Base-by-base conservation (phyloP, 2,888 invertebrate genomes). In the Chesias legatella region DNA sequence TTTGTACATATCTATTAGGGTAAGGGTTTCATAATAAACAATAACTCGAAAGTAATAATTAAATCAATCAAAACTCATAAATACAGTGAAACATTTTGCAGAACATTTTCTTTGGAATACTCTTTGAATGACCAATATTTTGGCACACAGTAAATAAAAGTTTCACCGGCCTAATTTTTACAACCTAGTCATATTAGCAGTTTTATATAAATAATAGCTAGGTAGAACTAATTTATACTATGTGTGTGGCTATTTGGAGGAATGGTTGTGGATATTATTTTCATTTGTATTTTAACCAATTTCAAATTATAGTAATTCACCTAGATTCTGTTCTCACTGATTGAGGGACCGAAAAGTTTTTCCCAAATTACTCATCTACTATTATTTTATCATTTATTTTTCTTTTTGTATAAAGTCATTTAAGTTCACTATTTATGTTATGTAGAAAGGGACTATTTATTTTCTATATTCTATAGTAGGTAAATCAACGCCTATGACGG, bases 1-100 rank as follows among this genome's bases (percentile, higher is more conserved):
- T 80, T 67, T 86, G 88, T 86, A 86, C 82, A 88, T 88, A 86
- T 85, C 82, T 85, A 68, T 67, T 86, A 86, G 86, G 71, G 47
- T 86, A 84, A 84, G 83, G 60, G 58, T 74, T 70, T 61, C 46
- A 62, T 60, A 49, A 3, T 53, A 56, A 60, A 64, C 58, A 61
- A 53, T 46, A 33, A 49, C 56, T 50, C 10, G 9, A 8, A 10
- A 3, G 13, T n/a, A n/a, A n/a, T n/a, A n/a, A n/a, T 17, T 17
- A 17, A 17, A 17, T 17, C 13, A 17, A 17, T 17, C 13, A 17
- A 17, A 17, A 17, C 13, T 17, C 13, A 17, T 17, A 17, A 2
- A 17, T 17, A 17, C 13, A 17, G 13, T 17, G 13, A 17, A 17
- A 17, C 13, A 17, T 17, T 3, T 17, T 17, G 2, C n/a, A n/a